These are phyloP conservation scores for Lasiurus borealis DNA, from an alignment of 2,113 vertebrate species.

Conservation along the genomic window DNA sequence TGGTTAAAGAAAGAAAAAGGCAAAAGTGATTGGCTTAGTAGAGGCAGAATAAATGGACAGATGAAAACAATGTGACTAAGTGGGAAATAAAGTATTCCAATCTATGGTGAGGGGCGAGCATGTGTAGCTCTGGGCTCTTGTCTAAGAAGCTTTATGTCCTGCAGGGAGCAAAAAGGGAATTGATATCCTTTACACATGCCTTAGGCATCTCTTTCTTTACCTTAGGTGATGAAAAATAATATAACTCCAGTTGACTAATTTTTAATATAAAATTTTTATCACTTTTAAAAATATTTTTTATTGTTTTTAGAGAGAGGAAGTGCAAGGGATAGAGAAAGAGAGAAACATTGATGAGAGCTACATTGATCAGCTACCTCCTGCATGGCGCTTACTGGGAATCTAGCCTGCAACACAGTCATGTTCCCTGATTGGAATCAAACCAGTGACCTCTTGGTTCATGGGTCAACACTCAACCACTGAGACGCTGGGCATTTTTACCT, in stretches of 20 bases:
- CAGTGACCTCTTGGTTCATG: too few relatives aligned
- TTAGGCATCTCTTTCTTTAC: constrained; percentile 24
- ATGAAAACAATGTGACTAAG: neutral
- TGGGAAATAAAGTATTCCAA: neutral
- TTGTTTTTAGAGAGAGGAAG: too few relatives aligned
- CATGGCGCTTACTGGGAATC: too few relatives aligned
- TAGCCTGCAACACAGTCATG: too few relatives aligned
- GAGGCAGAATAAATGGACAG: neutral
- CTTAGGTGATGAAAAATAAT: neutral
- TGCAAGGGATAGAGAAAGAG: too few relatives aligned
- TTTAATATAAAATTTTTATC: neutral
- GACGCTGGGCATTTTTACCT: too few relatives aligned
- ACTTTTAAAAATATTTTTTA: neutral
- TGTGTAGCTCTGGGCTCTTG: neutral
- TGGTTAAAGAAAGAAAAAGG: constrained; percentile 37
- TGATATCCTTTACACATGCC: neutral
- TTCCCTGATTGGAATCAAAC: too few relatives aligned
- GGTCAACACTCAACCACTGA: too few relatives aligned
- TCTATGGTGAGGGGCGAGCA: neutral
- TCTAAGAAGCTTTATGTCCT: neutral
- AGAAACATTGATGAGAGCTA: too few relatives aligned
- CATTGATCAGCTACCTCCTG: too few relatives aligned
- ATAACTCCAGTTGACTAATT: constrained; percentile 19
- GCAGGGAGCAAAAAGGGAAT: neutral
- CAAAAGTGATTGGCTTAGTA: neutral